Conservation (phyloP, 2,888 invertebrate species). For the Bimastos eiseni region DNA sequence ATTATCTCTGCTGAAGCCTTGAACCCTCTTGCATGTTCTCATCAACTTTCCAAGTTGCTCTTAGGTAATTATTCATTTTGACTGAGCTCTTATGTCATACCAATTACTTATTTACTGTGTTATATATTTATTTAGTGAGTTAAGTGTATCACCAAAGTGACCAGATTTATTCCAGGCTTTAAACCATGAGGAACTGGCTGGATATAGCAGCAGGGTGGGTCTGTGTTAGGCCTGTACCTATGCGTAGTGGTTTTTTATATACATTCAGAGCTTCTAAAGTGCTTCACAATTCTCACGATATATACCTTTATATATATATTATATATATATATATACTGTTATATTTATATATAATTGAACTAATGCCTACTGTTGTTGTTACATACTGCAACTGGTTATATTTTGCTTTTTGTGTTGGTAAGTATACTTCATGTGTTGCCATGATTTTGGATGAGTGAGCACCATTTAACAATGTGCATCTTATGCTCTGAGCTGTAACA, state of each 20-base stretch:
- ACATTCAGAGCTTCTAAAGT: not conserved
- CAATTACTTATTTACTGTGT: not conserved
- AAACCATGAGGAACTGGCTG: not conserved
- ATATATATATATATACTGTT: too few relatives aligned
- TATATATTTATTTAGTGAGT: not conserved
- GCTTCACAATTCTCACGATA: too few relatives aligned
- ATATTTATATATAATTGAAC: too few relatives aligned
- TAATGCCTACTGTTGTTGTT: too few relatives aligned
- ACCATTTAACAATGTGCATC: not conserved
- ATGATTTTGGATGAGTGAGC: not conserved
- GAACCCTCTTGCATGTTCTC: not conserved
- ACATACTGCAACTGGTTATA: not conserved
- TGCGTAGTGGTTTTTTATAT: not conserved
- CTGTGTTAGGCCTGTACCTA: not conserved
- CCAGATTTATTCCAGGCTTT: not conserved
- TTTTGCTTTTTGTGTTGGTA: not conserved
- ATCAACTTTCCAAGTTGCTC: not conserved
- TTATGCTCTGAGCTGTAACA: not conserved
- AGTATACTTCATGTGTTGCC: not conserved
- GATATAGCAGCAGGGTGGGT: too few relatives aligned
- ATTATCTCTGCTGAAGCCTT: not conserved
- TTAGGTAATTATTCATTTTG: not conserved
- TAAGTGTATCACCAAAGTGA: not conserved
- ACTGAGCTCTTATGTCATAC: not conserved
- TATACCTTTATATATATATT: too few relatives aligned